Conservation (phyloP, 2,888 invertebrate species). For the Drosophila infuscata region DNA sequence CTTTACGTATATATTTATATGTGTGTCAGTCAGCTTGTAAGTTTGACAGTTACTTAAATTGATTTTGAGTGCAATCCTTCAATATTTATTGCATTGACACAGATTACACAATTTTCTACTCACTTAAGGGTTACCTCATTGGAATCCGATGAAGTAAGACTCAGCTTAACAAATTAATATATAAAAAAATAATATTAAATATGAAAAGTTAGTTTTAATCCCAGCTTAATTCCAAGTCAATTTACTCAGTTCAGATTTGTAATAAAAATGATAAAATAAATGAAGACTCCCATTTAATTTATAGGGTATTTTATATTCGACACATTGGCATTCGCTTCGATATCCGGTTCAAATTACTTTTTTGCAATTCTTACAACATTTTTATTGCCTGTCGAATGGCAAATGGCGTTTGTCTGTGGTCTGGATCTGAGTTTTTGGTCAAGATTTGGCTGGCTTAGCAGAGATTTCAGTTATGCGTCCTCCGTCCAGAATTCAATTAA, state of each 20-base stretch:
- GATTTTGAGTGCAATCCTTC: not conserved
- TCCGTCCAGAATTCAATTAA: constrained; percentile 76
- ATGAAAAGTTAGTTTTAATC: not conserved
- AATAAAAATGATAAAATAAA: not conserved
- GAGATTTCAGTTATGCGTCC: constrained; percentile 79
- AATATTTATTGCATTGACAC: not conserved
- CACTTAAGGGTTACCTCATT: not conserved
- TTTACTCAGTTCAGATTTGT: not conserved
- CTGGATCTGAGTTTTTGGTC: constrained; percentile 48
- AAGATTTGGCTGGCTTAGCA: constrained; percentile 76
- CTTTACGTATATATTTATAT: not conserved
- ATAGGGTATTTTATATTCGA: constrained; percentile 23
- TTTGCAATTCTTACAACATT: constrained; percentile 68
- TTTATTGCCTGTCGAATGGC: constrained; percentile 79
- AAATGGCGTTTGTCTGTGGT: constrained; percentile 38
- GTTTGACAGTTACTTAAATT: not conserved
- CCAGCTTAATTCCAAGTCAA: not conserved
- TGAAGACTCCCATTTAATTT: not conserved
- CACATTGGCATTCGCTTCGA: accelerated
- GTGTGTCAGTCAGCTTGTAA: not conserved
- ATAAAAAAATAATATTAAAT: not conserved
- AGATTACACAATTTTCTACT: not conserved
- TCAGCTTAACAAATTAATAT: not conserved
- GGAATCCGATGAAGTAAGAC: not conserved
- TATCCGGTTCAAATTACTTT: constrained; percentile 60